Evolutionary conservation across 2,797 vertebrate species (phyloP).

Genomic region (Sebastes oblongus): DNA sequence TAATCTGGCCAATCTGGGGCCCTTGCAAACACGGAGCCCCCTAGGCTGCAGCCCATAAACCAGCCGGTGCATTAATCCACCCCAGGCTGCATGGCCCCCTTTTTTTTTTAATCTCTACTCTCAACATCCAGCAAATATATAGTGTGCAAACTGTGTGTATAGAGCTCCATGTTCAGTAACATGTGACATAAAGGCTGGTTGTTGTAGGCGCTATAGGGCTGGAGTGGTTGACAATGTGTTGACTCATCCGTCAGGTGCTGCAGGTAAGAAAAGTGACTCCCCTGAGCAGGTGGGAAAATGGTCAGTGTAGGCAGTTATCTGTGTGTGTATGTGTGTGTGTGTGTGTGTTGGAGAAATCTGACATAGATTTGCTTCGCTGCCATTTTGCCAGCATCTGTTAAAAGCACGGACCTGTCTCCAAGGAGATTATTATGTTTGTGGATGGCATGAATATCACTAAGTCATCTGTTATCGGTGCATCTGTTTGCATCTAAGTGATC

Average conservation of each 20-base stretch:
- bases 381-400: conserved; percentile 62
- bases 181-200: not conserved
- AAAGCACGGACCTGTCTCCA: conserved; percentile 36
- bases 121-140: conserved; percentile 38
- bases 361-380: conserved; percentile 36
- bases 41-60: no score
- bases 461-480: conserved; percentile 39
- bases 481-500: conserved; percentile 9
- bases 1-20: no score
- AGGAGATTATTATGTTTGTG: conserved; percentile 43
- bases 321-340: not conserved
- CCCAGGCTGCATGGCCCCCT: not conserved
- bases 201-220: conserved; percentile 9
- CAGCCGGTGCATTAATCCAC: no score
- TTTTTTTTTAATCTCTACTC: conserved; percentile 29
- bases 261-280: conserved; percentile 35
- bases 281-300: conserved; percentile 36
- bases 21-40: no score
- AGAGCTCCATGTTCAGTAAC: not conserved
- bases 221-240: conserved; percentile 52
- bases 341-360: not conserved
- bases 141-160: conserved; percentile 30
- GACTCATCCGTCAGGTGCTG: conserved; percentile 46
- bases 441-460: conserved; percentile 35
- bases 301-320: conserved; percentile 21